phyloP scores from a whole-genome alignment of 1,140 invertebrate genomes.

The Apolygus lucorum region DNA sequence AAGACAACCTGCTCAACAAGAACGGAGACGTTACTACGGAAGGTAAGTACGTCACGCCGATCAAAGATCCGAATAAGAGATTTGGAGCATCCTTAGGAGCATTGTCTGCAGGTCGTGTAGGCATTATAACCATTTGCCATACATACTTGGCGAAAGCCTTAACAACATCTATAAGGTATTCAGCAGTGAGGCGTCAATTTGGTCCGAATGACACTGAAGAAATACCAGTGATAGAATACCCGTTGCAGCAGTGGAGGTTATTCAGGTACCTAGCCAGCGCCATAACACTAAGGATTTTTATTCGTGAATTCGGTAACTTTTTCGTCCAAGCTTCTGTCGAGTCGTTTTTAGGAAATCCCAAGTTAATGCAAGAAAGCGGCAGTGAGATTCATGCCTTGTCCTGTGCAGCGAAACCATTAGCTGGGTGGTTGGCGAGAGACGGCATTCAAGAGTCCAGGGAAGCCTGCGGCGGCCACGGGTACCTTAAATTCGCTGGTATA shows the following conservation, averaged over 20 bases:
- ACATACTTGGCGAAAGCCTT: conserved; percentile 60
- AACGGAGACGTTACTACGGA: conserved; percentile 77
- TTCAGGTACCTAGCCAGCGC: conserved; percentile 79
- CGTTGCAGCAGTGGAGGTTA: conserved; percentile 83
- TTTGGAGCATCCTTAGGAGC: conserved; percentile 68
- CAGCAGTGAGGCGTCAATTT: conserved; percentile 77
- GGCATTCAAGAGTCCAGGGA: conserved; percentile 85
- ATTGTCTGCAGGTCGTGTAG: conserved; percentile 67
- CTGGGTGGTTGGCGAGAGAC: conserved; percentile 73
- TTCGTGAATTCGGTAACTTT: conserved; percentile 44
- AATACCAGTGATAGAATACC: conserved; percentile 83
- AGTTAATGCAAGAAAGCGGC: conserved; percentile 47
- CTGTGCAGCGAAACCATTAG: conserved; percentile 75
- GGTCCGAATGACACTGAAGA: conserved; percentile 60
- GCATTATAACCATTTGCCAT: conserved; percentile 60
- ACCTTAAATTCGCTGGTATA: conserved; percentile 66
- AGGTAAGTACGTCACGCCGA: conserved; percentile 62
- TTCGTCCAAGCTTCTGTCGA: conserved; percentile 49
- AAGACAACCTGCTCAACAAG: conserved; percentile 72
- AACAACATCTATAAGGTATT: conserved; percentile 81
- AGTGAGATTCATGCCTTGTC: conserved; percentile 87
- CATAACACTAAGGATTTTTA: conserved; percentile 67
- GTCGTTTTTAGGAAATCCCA: conserved; percentile 42
- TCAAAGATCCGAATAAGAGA: conserved; percentile 66
- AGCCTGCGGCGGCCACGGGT: conserved; percentile 79